Evolutionary conservation across 2,888 invertebrate genomes (phyloP).

Genomic region (Drepana falcataria): DNA sequence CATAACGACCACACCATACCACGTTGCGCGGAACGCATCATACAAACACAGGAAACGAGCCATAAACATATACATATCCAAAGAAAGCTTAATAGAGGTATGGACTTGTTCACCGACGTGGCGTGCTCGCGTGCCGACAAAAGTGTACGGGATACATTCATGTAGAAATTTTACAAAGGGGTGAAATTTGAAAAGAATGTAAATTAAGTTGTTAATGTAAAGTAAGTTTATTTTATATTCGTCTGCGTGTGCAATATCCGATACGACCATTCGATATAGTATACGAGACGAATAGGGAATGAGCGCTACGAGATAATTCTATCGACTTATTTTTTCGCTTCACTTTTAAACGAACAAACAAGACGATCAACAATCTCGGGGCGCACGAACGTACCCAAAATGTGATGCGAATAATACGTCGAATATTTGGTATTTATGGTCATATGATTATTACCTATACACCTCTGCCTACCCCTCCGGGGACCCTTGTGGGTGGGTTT

Average conservation of each 20-base stretch:
- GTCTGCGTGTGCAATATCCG: not conserved
- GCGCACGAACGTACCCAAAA: too few relatives aligned
- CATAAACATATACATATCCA: conserved; percentile 51
- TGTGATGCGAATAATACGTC: too few relatives aligned
- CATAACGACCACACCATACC: not conserved
- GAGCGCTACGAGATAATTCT: too few relatives aligned
- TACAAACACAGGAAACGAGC: conserved; percentile 56
- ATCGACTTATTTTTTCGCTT: too few relatives aligned
- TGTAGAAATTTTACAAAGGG: not conserved
- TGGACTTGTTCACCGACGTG: conserved; percentile 3
- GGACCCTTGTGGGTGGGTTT: too few relatives aligned
- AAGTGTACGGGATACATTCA: not conserved
- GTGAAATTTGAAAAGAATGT: not conserved
- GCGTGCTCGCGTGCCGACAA: not conserved
- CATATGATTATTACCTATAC: too few relatives aligned
- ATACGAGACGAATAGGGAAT: too few relatives aligned
- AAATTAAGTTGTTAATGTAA: not conserved
- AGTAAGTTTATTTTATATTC: too few relatives aligned
- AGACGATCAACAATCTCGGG: too few relatives aligned
- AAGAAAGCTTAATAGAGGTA: conserved; percentile 26
- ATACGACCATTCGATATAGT: not conserved
- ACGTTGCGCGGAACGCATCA: conserved; percentile 8
- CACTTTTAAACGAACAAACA: too few relatives aligned
- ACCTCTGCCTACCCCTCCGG: too few relatives aligned
- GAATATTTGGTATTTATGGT: too few relatives aligned